phyloP scores from a whole-genome alignment of 1,140 invertebrate species.

The Conopomorpha cramerella region DNA sequence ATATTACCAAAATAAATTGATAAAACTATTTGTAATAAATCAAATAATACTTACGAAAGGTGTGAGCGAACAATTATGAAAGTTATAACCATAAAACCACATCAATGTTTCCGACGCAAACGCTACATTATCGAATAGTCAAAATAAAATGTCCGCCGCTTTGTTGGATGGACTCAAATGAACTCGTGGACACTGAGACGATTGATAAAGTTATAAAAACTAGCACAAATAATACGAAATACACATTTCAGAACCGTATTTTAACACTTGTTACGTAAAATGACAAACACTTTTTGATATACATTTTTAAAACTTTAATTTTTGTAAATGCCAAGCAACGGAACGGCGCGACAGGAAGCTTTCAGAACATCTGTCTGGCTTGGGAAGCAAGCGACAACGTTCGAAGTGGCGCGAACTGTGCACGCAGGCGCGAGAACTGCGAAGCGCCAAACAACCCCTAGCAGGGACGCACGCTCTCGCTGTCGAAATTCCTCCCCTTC shows the following conservation, averaged over 20 bases:
- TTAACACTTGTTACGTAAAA: slow-evolving; percentile 40
- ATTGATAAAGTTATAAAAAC: too few relatives aligned
- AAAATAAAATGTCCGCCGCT: slow-evolving; percentile 63
- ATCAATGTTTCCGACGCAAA: slow-evolving; percentile 59
- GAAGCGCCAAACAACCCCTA: slow-evolving; percentile 52
- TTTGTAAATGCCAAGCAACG: slow-evolving; percentile 42
- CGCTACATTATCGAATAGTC: slow-evolving; percentile 62
- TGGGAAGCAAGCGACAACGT: slow-evolving; percentile 43
- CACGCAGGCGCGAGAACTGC: slow-evolving; percentile 58
- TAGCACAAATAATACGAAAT: too few relatives aligned
- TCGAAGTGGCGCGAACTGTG: slow-evolving; percentile 60
- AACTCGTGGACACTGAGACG: slow-evolving; percentile 59
- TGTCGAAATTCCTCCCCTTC: slow-evolving; percentile 28
- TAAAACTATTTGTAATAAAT: not conserved
- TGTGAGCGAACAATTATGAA: slow-evolving; percentile 54
- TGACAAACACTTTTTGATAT: slow-evolving; percentile 35
- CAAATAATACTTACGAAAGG: slow-evolving; percentile 51
- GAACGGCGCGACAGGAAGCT: slow-evolving; percentile 56
- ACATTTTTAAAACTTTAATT: slow-evolving; percentile 43
- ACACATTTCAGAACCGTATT: too few relatives aligned
- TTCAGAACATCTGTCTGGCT: slow-evolving; percentile 53
- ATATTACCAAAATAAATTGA: not conserved
- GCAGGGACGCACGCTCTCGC: slow-evolving; percentile 42
- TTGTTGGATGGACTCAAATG: slow-evolving; percentile 59
- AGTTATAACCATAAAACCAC: slow-evolving; percentile 56